Evolutionary conservation across 1,140 invertebrate genomes (phyloP).

Genomic region (Microplitis demolitor): DNA sequence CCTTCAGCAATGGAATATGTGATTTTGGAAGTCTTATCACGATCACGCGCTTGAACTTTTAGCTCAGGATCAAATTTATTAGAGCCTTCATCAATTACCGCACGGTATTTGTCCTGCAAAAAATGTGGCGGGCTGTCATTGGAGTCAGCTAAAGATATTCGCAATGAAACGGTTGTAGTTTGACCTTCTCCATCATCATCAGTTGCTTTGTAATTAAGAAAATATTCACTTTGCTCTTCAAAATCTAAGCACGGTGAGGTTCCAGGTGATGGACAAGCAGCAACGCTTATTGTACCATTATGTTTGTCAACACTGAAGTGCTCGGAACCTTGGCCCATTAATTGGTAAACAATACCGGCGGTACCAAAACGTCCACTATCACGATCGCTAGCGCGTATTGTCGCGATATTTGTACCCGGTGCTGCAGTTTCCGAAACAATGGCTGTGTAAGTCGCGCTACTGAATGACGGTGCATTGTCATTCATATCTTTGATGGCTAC

Average conservation of each 20-base stretch:
- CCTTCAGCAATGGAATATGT: constrained; percentile 75
- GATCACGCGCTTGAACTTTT: constrained; percentile 72
- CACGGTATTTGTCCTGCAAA: constrained; percentile 72
- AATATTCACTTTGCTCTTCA: constrained; percentile 82
- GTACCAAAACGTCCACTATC: constrained; percentile 80
- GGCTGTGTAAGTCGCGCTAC: constrained; percentile 74
- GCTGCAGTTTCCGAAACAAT: constrained; percentile 74
- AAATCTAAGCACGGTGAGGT: constrained; percentile 80
- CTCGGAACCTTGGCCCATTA: constrained; percentile 83
- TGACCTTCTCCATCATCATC: constrained; percentile 83
- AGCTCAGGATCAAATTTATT: constrained; percentile 80
- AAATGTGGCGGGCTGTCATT: constrained; percentile 89
- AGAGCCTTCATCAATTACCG: constrained; percentile 83
- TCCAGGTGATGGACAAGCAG: constrained; percentile 72
- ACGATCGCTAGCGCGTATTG: constrained; percentile 80
- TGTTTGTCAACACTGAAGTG: constrained; percentile 81
- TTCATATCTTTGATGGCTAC: constrained; percentile 86
- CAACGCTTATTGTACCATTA: constrained; percentile 83
- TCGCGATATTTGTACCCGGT: constrained; percentile 73
- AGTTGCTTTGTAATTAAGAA: constrained; percentile 85
- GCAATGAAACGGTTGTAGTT: constrained; percentile 76
- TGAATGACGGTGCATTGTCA: constrained; percentile 85
- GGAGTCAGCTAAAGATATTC: constrained; percentile 77
- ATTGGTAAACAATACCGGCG: constrained; percentile 82
- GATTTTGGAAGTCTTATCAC: constrained; percentile 80